Evolutionary conservation across 2,888 invertebrate species (phyloP).

Genomic region (Lymantria dispar): DNA sequence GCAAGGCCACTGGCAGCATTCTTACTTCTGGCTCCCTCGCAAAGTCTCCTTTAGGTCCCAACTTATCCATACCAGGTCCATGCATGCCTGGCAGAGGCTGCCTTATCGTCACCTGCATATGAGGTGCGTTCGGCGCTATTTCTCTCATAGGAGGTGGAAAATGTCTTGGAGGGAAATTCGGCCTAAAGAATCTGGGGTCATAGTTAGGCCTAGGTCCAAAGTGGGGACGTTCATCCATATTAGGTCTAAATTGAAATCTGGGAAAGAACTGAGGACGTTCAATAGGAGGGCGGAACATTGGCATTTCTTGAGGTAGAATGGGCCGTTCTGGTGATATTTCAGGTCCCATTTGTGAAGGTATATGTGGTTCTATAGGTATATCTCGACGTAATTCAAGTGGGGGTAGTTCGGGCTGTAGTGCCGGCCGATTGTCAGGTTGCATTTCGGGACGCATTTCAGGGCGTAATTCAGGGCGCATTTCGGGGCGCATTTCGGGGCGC

Average conservation of each 20-base stretch:
- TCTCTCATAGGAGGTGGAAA: slow-evolving; percentile 51
- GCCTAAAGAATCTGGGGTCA: slow-evolving; percentile 48
- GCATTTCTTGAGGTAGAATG: slow-evolving; percentile 36
- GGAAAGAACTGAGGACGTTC: slow-evolving; percentile 34
- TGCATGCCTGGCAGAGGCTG: slow-evolving; percentile 42
- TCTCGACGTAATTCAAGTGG: slow-evolving; percentile 18
- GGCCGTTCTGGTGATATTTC: slow-evolving; percentile 47
- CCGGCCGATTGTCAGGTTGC: slow-evolving; percentile 24
- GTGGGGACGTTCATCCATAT: slow-evolving; percentile 40
- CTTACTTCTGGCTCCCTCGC: slow-evolving; percentile 61
- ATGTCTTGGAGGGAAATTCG: slow-evolving; percentile 41
- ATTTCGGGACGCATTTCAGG: slow-evolving; percentile 22
- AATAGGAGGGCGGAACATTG: slow-evolving; percentile 36
- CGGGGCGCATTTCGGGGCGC: slow-evolving; percentile 14
- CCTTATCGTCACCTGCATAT: slow-evolving; percentile 61
- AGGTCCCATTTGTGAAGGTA: slow-evolving; percentile 33
- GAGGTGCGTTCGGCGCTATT: slow-evolving; percentile 44
- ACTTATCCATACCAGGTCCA: slow-evolving; percentile 19
- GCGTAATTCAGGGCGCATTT: slow-evolving; percentile 15
- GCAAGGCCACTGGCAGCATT: slow-evolving; percentile 65
- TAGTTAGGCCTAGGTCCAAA: slow-evolving; percentile 41
- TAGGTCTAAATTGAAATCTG: slow-evolving; percentile 42
- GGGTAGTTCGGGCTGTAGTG: slow-evolving; percentile 21
- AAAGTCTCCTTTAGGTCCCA: slow-evolving; percentile 15
- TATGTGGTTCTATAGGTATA: slow-evolving; percentile 10